Percentiles rank a stretch among this genome's conserved stretches.
These are phyloP conservation scores for Spermophilus dauricus DNA, from an alignment of 2,113 vertebrate genomes.

Conservation along the genomic window DNA sequence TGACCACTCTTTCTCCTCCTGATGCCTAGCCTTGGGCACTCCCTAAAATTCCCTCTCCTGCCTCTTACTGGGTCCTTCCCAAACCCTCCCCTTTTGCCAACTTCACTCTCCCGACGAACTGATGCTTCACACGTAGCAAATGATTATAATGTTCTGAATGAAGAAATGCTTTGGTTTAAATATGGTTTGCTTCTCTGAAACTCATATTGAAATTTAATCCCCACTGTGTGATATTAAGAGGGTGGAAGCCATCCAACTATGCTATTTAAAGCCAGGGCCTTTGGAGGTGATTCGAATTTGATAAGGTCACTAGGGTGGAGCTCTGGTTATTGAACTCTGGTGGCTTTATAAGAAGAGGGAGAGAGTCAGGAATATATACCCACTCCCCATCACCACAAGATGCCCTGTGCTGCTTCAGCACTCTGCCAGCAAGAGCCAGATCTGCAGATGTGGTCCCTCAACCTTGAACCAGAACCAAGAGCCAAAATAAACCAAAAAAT, in stretches of 20 bases:
- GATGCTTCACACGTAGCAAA: neutral
- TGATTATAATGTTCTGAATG: neutral
- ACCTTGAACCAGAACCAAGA: neutral
- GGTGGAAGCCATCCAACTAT: neutral
- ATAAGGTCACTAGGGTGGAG: neutral
- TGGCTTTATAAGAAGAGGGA: neutral
- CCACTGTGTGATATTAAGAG: neutral
- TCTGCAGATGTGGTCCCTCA: neutral
- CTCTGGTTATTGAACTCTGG: neutral
- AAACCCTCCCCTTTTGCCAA: neutral
- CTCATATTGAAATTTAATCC: neutral
- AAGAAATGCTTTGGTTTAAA: neutral
- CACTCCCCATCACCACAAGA: neutral
- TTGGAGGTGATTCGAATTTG: neutral
- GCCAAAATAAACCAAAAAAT: neutral
- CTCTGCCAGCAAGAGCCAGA: neutral
- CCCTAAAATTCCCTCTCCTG: neutral
- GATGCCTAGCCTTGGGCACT: neutral
- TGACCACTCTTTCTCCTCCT: neutral
- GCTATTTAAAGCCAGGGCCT: neutral
- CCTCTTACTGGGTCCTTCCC: neutral
- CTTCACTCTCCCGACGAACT: neutral
- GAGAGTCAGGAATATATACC: neutral
- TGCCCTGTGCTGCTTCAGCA: neutral
- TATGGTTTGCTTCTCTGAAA: neutral